Conservation (phyloP, 2,888 invertebrate genomes). For the Calliscelio sp. region DNA sequence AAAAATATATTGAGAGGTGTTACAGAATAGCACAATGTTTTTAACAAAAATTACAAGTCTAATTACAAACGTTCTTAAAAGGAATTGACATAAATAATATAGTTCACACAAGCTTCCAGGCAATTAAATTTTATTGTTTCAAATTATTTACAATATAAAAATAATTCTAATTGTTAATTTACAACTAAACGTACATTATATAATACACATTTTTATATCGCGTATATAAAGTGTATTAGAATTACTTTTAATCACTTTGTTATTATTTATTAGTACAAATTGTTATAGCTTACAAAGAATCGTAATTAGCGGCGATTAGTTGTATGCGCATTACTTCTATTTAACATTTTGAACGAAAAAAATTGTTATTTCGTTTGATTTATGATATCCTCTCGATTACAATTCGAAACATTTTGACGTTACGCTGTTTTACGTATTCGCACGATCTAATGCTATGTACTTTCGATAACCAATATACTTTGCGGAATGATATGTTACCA, state of each 20-base stretch:
- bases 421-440: too few species aligned
- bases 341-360: neutral
- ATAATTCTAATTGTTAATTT: constrained; percentile 15
- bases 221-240: constrained; percentile 18
- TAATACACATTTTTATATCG: constrained; percentile 29
- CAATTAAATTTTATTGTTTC: constrained; percentile 11
- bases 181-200: constrained; percentile 32
- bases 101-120: neutral
- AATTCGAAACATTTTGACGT: neutral
- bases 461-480: constrained; percentile 47
- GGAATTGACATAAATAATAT: neutral
- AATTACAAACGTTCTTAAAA: too few species aligned
- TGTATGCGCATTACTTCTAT: neutral
- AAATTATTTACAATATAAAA: constrained; percentile 39
- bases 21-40: too few species aligned
- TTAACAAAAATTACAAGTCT: too few species aligned
- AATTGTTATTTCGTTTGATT: neutral
- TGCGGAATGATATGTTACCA: constrained; percentile 38
- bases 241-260: constrained; percentile 34
- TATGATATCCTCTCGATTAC: neutral
- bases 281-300: neutral
- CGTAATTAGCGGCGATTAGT: constrained; percentile 20
- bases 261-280: constrained; percentile 12
- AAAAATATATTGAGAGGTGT: too few species aligned
- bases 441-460: constrained; percentile 33